Evolutionary conservation across 2,113 vertebrate species (phyloP).

Genomic region (Mormyrus iriodes): DNA sequence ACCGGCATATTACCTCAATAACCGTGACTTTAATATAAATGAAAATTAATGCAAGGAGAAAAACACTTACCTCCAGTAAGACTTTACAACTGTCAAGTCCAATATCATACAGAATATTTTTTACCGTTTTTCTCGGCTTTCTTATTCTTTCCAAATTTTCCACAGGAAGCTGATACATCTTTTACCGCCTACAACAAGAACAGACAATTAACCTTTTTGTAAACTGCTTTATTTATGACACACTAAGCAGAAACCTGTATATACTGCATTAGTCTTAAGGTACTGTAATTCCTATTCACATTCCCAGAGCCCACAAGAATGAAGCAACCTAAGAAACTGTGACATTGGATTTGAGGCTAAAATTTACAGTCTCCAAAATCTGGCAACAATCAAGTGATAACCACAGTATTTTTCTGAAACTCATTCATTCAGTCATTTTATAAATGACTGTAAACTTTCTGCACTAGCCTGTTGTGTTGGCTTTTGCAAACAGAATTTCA

Average conservation of each 20-base stretch:
- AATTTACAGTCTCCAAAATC: neutral
- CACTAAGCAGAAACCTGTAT: neutral
- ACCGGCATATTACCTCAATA: neutral
- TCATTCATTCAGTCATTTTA: neutral
- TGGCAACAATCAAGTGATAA: neutral
- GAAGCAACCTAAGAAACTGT: neutral
- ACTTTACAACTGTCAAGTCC: constrained; percentile 75
- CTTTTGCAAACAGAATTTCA: neutral
- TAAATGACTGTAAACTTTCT: neutral
- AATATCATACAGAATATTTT: constrained; percentile 74
- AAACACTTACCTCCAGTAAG: constrained; percentile 65
- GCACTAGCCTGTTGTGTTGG: neutral
- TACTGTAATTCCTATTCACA: neutral
- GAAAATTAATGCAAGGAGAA: neutral
- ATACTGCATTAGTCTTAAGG: neutral
- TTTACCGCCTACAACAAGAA: constrained; percentile 40
- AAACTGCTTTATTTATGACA: neutral
- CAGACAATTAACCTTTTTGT: neutral
- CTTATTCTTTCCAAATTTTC: constrained; percentile 77
- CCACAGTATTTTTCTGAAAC: neutral
- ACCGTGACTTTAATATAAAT: neutral
- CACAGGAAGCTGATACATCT: constrained; percentile 84
- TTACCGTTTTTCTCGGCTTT: constrained; percentile 76
- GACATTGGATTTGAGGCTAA: neutral
- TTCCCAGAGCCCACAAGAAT: neutral